phyloP scores from a whole-genome alignment of 2,113 vertebrate genomes.

The Geococcyx californianus region DNA sequence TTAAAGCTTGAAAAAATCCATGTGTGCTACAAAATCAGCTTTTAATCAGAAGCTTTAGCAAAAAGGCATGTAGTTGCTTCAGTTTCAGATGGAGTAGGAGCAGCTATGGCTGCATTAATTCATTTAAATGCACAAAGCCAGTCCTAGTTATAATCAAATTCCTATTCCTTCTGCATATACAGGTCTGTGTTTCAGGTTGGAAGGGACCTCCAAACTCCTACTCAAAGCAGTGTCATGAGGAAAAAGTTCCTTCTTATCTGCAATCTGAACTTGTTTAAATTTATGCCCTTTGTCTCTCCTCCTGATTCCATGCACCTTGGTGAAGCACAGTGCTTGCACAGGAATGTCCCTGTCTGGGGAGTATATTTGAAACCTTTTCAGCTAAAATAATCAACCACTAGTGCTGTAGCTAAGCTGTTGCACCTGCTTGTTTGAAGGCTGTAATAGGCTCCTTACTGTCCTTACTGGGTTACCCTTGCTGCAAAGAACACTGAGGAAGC shows the following conservation, averaged over 20 bases:
- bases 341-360: neutral
- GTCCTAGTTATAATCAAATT: neutral
- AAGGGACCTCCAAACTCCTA: neutral
- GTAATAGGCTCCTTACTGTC: neutral
- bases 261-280: neutral
- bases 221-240: neutral
- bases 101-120: neutral
- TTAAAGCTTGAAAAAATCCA: neutral
- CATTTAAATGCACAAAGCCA: neutral
- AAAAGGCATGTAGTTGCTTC: neutral
- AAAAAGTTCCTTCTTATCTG: neutral
- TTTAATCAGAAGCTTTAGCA: neutral
- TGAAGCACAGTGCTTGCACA: neutral
- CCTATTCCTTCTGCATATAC: neutral
- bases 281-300: neutral
- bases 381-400: neutral
- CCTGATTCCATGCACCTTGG: neutral
- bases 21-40: fast-evolving
- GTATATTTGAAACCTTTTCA: neutral
- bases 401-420: neutral
- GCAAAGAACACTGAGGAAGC: neutral
- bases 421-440: neutral
- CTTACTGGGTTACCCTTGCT: neutral
- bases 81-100: neutral
- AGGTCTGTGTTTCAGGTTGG: neutral